A percentile compares a stretch with the other conserved stretches of the same genome.
Conservation (phyloP, 1,140 invertebrate genomes). For the Hyphantria cunea region DNA sequence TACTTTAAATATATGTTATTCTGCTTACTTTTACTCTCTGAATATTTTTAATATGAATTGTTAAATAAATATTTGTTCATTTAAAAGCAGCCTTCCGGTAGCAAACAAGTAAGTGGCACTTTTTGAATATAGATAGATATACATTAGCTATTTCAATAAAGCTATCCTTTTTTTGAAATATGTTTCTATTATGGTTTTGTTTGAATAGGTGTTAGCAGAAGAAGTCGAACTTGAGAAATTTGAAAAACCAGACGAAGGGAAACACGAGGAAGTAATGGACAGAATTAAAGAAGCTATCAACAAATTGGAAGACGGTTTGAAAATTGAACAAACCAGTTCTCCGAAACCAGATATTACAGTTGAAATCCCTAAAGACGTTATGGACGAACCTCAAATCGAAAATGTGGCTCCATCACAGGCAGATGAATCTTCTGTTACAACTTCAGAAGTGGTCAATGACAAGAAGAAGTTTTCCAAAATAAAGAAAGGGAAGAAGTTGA, state of each 20-base stretch:
- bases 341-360: slow-evolving; percentile 37
- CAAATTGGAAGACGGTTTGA: slow-evolving; percentile 63
- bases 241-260: slow-evolving; percentile 55
- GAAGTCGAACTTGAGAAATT: slow-evolving; percentile 60
- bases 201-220: slow-evolving; percentile 49
- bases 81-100: background rate
- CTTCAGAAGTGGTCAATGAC: slow-evolving; percentile 27
- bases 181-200: background rate
- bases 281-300: slow-evolving; percentile 69
- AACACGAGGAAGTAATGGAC: slow-evolving; percentile 64
- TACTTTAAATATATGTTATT: too few relatives aligned
- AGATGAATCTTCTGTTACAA: background rate
- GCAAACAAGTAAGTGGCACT: background rate
- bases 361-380: background rate
- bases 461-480: slow-evolving; percentile 35
- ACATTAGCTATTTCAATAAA: too few relatives aligned
- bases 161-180: background rate
- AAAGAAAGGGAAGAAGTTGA: slow-evolving; percentile 63
- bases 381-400: slow-evolving; percentile 1
- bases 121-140: too few relatives aligned
- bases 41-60: too few relatives aligned
- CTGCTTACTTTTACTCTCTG: too few relatives aligned
- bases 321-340: slow-evolving; percentile 36
- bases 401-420: background rate
- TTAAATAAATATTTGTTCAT: background rate